A percentile compares a stretch with the other conserved stretches of the same genome.
Evolutionary conservation across 2,888 invertebrate genomes (phyloP).

Genomic region (Eugnorisma glareosa): DNA sequence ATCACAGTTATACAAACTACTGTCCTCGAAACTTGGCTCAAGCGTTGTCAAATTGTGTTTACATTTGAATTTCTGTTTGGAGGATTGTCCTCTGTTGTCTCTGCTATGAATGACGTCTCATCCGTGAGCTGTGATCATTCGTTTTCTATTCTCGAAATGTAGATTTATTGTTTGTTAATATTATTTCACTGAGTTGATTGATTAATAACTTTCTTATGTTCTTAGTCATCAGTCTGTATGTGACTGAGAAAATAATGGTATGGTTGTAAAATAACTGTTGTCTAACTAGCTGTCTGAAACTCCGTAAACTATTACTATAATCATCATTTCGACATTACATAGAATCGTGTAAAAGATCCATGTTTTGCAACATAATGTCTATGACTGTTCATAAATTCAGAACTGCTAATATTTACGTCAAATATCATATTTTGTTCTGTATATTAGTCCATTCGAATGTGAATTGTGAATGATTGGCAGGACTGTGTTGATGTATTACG

Average conservation of each 20-base stretch:
- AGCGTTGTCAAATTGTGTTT: constrained; percentile 61
- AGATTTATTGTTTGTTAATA: background rate
- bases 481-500: background rate
- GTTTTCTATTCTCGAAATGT: background rate
- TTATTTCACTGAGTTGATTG: background rate
- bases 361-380: background rate
- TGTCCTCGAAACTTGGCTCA: constrained; percentile 53
- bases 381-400: background rate
- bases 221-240: too few relatives aligned
- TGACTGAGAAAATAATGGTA: background rate
- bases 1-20: constrained; percentile 74
- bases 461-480: constrained; percentile 34
- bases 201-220: background rate
- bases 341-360: background rate
- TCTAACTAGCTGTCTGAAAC: background rate
- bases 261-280: too few relatives aligned
- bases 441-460: constrained; percentile 10
- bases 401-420: constrained; percentile 23
- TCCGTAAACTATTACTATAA: background rate
- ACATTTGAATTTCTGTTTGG: constrained; percentile 60
- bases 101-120: constrained; percentile 44
- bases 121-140: constrained; percentile 36
- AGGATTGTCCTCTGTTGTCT: constrained; percentile 42
- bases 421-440: constrained; percentile 34
- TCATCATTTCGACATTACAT: background rate